phyloP scores from a whole-genome alignment of 2,113 vertebrate genomes.

The Thinocorus orbignyianus region DNA sequence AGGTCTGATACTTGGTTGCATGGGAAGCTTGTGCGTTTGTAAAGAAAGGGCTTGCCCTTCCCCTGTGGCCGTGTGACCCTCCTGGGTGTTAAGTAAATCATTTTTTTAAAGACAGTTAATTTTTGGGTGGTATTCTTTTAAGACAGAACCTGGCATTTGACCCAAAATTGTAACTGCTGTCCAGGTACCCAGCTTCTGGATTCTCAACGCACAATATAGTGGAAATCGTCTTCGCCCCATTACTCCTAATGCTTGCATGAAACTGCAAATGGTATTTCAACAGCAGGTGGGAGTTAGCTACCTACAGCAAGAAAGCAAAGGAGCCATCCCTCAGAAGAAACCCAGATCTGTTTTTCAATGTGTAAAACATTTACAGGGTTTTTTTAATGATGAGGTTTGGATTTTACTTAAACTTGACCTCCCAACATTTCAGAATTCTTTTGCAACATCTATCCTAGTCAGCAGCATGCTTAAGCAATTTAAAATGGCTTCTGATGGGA shows the following conservation, averaged over 20 bases:
- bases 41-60: constrained; percentile 43
- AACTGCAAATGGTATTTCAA: constrained; percentile 59
- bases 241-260: constrained; percentile 57
- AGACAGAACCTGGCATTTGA: constrained; percentile 39
- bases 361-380: not conserved
- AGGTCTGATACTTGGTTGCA: constrained; percentile 28
- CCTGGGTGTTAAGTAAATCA: not conserved
- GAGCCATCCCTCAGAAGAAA: not conserved
- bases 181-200: constrained; percentile 15
- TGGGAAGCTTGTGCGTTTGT: constrained; percentile 14
- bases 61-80: not conserved
- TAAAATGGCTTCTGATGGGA: not conserved
- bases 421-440: not conserved
- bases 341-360: not conserved
- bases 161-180: constrained; percentile 41
- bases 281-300: constrained; percentile 38
- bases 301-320: constrained; percentile 33
- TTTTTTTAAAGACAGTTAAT: constrained; percentile 25
- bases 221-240: constrained; percentile 49
- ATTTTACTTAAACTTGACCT: constrained; percentile 36
- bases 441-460: not conserved
- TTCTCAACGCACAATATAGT: constrained; percentile 29
- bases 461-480: not conserved
- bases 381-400: not conserved
- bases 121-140: constrained; percentile 26